Percentiles rank a stretch among this genome's conserved stretches.
Conservation (phyloP, 2,888 invertebrate genomes). For the Psylliodes chrysocephalus region DNA sequence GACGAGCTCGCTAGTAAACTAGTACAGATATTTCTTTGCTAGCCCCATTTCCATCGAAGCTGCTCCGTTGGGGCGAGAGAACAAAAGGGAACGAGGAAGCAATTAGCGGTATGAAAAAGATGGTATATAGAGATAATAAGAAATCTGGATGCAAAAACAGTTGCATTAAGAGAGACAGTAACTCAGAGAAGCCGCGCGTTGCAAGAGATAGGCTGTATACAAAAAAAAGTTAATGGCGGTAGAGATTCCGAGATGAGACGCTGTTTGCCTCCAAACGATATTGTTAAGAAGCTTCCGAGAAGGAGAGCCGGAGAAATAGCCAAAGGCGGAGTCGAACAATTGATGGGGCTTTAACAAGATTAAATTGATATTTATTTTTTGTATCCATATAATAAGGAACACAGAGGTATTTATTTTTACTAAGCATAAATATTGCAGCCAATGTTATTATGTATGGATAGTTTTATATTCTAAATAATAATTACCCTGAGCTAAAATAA, state of each 20-base stretch:
- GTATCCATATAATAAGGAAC: too few species aligned
- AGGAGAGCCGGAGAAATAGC: not conserved
- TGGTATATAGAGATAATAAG: slow-evolving; percentile 46
- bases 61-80: not conserved
- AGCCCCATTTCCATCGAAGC: not conserved
- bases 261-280: slow-evolving; percentile 17
- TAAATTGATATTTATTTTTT: too few species aligned
- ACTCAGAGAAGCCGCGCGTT: slow-evolving; percentile 48
- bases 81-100: slow-evolving; percentile 46
- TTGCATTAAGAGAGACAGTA: slow-evolving; percentile 49
- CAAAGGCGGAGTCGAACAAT: not conserved
- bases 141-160: slow-evolving; percentile 56
- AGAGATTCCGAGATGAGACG: slow-evolving; percentile 38
- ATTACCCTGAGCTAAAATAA: too few species aligned
- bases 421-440: too few species aligned
- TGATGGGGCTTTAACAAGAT: not conserved
- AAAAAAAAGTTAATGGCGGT: slow-evolving; percentile 47
- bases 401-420: too few species aligned
- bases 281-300: slow-evolving; percentile 5
- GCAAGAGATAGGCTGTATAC: slow-evolving; percentile 42
- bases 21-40: too few species aligned
- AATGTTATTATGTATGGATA: too few species aligned
- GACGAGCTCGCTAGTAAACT: too few species aligned
- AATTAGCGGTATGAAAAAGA: slow-evolving; percentile 48
- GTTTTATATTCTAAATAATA: too few species aligned